These are phyloP conservation scores for Ptychodera flava DNA, from an alignment of 35 echinoderm and acorn worm genomes.

Conservation along the genomic window DNA sequence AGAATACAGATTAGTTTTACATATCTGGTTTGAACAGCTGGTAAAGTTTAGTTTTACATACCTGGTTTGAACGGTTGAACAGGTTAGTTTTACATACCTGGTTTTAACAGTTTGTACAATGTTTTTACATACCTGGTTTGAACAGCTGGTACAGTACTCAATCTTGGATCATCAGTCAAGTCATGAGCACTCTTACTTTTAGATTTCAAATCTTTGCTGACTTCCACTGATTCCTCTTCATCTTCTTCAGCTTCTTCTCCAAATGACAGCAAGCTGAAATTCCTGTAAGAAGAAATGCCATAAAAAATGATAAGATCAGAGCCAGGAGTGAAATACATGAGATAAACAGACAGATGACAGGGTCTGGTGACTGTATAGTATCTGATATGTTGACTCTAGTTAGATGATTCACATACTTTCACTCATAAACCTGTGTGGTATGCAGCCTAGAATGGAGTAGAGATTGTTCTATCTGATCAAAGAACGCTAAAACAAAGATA, in stretches of 20 bases:
- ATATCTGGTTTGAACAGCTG: background rate
- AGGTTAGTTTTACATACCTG: no score
- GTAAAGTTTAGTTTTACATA: no score
- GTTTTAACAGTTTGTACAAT: background rate
- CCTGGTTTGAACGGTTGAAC: no score
- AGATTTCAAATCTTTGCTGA: constrained; percentile 44
- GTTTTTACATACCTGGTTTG: background rate
- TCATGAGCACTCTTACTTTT: constrained; percentile 99
- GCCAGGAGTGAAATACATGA: background rate
- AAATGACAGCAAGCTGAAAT: constrained; percentile 92
- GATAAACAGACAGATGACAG: no score
- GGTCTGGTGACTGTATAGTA: no score
- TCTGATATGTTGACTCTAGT: no score
- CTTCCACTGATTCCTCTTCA: constrained; percentile 51
- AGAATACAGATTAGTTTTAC: background rate
- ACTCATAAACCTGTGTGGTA: no score
- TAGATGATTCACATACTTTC: no score
- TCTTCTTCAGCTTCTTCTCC: constrained; percentile 95
- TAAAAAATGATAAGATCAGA: background rate
- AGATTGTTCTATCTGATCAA: no score
- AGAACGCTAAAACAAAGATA: no score
- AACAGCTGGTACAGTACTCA: constrained; percentile 5
- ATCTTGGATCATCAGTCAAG: constrained; percentile 51
- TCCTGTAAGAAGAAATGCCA: constrained; percentile 33
- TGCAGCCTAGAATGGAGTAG: no score